Evolutionary conservation across 1,140 invertebrate genomes (phyloP), one percentile per base, ranked within the genome.

Genomic region (Eumaeus atala): DNA sequence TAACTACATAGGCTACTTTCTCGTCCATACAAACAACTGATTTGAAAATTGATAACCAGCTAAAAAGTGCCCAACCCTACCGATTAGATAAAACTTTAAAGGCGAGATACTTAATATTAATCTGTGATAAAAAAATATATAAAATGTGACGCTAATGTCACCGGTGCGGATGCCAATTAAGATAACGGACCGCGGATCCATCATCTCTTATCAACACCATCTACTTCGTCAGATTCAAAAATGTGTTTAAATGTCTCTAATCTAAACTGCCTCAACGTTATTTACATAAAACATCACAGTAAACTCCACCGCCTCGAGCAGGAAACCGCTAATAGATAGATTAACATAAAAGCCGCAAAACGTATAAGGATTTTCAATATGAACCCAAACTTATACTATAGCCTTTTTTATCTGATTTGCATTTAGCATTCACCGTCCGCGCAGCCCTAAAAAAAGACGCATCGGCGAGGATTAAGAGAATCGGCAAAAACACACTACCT

Each of bases 401-500:
- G 52, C 42, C 17, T 12, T 28, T 33, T 51, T 56, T 61, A 58
- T 59, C 58, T 63, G 51, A 55, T 67, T 67, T 67, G 58, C 62
- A 70, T 65, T 67, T 67, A 65, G 60, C 62, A 70, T 65, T 61
- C 52, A 44, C 37, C 50, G 33, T 67, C 70, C 67, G 68, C 67
- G 67, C 61, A 61, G 64, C 51, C 33, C 33, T 51, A 72, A 72
- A 72, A 58, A 74, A 76, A 70, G 70, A 42, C 72, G 66, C 62
- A 68, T 40, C 65, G 52, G 48, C 56, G 67, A 62, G 74, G 77
- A 77, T 78, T 80, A 78, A 73, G 65, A 64, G 61, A 72, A 58
- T 64, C 62, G 37, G 70, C 76, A 83, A 83, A 83, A 83, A 83
- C 74, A 56, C 58, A 67, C 74, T 81, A 78, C 79, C 77, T 84